Evolutionary conservation across 1,140 invertebrate species (phyloP).

Genomic region (Aphis craccivora): DNA sequence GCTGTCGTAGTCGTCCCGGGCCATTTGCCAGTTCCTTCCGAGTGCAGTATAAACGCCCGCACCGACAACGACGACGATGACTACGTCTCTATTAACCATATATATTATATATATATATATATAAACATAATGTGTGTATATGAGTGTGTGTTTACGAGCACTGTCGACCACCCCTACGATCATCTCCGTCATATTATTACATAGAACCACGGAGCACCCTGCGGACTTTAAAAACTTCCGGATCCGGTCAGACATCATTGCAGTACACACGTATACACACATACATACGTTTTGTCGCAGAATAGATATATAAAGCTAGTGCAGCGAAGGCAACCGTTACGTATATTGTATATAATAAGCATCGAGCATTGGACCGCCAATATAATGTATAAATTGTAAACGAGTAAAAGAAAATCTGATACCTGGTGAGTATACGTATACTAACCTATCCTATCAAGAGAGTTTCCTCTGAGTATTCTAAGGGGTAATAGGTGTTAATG

Average conservation of each 20-base stretch:
- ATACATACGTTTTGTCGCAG: constrained; percentile 21
- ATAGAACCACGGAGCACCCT: not conserved
- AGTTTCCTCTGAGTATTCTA: no score
- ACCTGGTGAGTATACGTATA: not conserved
- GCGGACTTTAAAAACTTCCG: constrained; percentile 56
- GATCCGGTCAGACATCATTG: constrained; percentile 48
- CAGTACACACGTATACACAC: not conserved
- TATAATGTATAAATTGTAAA: not conserved
- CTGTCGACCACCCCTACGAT: not conserved
- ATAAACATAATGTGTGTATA: not conserved
- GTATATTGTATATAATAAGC: not conserved
- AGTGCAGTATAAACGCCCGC: constrained; percentile 48
- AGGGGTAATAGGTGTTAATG: no score
- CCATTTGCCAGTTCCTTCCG: constrained; percentile 57
- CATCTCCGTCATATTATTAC: not conserved
- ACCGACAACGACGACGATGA: not conserved
- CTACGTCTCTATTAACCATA: constrained; percentile 50
- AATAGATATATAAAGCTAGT: not conserved
- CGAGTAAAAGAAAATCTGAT: not conserved
- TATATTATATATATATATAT: not conserved
- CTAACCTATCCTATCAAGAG: no score
- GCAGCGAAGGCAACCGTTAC: not conserved
- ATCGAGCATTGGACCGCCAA: not conserved
- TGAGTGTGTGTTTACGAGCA: not conserved
- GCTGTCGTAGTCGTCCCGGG: constrained; percentile 7